Evolutionary conservation across 2,797 vertebrate genomes (phyloP).

Genomic region (Craterocephalus amniculus): DNA sequence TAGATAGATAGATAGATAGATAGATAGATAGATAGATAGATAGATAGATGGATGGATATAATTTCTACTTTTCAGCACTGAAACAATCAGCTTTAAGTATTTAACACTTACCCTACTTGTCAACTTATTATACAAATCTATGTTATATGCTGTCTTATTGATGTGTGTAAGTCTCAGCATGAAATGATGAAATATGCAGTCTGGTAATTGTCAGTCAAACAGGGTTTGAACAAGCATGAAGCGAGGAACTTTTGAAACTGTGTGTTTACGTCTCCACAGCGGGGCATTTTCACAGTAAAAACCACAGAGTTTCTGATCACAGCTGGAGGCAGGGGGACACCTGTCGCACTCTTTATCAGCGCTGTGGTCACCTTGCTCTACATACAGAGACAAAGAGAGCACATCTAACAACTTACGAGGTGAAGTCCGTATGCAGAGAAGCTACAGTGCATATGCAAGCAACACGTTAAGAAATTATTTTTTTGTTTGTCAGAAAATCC

Average conservation of each 20-base stretch:
- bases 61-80: no score
- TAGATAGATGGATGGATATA: not conserved
- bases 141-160: not conserved
- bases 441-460: not conserved
- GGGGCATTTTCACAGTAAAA: conserved; percentile 65
- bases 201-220: not conserved
- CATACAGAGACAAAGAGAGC: conserved; percentile 41
- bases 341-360: conserved; percentile 40
- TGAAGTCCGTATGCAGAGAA: not conserved
- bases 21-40: conserved; percentile 1
- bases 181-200: not conserved
- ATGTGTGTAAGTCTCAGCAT: not conserved
- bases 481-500: not conserved
- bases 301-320: conserved; percentile 62
- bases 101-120: not conserved
- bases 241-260: not conserved
- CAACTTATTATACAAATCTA: not conserved
- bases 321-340: conserved; percentile 66
- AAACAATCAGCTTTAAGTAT: not conserved
- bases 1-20: conserved; percentile 12
- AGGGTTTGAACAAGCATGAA: conserved; percentile 4
- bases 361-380: conserved; percentile 68
- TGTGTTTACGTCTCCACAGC: conserved; percentile 17
- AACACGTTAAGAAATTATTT: not conserved
- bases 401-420: not conserved